Base-by-base conservation (phyloP, 2,888 invertebrate species). In the Macrophya alboannulata region DNA sequence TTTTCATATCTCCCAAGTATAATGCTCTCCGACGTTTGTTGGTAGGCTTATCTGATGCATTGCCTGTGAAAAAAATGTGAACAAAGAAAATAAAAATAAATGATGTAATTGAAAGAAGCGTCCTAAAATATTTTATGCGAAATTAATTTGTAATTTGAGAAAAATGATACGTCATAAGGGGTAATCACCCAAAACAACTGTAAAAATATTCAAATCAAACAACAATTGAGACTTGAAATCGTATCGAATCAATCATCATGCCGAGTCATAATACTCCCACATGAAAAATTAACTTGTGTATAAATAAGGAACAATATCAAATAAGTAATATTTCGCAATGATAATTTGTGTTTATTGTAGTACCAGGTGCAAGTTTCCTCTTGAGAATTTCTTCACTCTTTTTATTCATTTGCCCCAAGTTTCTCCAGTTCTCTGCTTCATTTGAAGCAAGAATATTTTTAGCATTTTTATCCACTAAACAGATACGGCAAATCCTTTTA, bases 1-100 rank as follows among this genome's bases (percentile, higher is more conserved):
- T 74, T 45, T 74, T 74, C 74, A 74, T 74, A n/a, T 74, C 72
- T 74, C 72, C 72, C 45, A 74, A 74, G 43, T 74, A 74, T n/a
- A 74, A 74, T 43, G 72, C 72, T 74, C 72, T 74, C 43, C 72
- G 72, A 74, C 43, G 72, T 21, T 74, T 74, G 45, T 74, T 74
- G 10, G 45, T n/a, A 21, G 72, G 72, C 72, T 21, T 21, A 43
- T 74, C 43, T 21, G 43, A 43, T 15, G 72, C n/a, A 74, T 74
- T 45, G 43, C 72, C 72, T 74, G 72, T 74, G 43, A 21, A n/a
- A 74, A 37, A 68, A 68, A 68, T 17, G 68, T 21, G 37, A 68
- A 68, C 21, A 31, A 68, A 68, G 17, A 68, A 62, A 12, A 12
- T 68, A 43, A 45, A 5, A 21, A 72, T 43, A 21, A 74, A 43